Base-by-base conservation (phyloP, 2,888 invertebrate species). In the Anorthoa munda region DNA sequence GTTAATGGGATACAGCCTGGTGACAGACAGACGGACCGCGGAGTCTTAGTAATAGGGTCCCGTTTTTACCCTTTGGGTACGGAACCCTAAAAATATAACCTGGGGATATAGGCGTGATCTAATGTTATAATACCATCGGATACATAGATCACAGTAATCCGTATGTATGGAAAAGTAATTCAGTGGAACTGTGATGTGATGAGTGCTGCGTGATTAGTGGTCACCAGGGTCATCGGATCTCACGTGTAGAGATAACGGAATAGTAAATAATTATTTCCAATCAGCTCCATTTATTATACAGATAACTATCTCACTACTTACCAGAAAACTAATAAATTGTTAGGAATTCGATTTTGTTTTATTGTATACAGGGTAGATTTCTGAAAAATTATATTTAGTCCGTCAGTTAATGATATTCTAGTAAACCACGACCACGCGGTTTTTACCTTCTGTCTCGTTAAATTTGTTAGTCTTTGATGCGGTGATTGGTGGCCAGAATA, bases 181-280 rank as follows among this genome's bases (percentile, higher is more conserved):
- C 75, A 64, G 67, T 68, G 56, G 21, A 51, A 63, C 13, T 56
- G 67, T 70, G n/a, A n/a, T n/a, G n/a, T n/a, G n/a, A 67, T 80
- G 81, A 66, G 53, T n/a, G 48, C 56, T 60, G 66, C 81, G 81
- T 81, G 81, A 59, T 67, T 58, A 51, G 21, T 51, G 81, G 84
- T 84, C 84, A 81, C 15, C 46, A 56, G 67, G 78, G 81, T 81
- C 81, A 84, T 81, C 81, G 53, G 31, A 81, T 81, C 84, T 65
- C 76, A 84, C 81, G 75, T 86, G 75, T 18, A 65, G 55, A 7
- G 83, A 71, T 69, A 79, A 39, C 63, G 26, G 50, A 73, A 72
- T 61, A 56, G 64, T 71, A 26, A 71, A 56, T 75, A 81, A 50
- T 67, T 66, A 83, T 70, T 77, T 69, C 66, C 60, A 84, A 81